Evolutionary conservation across 2,113 vertebrate species (phyloP), one percentile per base, ranked within the genome.

Genomic region (Mus pahari): DNA sequence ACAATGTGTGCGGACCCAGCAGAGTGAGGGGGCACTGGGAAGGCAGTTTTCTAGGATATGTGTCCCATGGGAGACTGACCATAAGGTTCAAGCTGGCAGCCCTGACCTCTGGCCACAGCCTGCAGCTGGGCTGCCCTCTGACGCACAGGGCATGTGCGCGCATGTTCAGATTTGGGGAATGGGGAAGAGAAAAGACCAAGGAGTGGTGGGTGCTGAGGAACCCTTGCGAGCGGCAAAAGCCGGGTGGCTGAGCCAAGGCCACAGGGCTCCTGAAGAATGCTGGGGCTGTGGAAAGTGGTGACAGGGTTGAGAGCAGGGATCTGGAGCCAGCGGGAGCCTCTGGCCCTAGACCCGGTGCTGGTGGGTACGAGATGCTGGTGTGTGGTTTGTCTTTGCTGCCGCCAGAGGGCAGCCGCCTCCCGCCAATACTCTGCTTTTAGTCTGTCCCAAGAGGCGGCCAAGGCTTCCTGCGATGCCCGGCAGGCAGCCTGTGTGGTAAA

Each of bases 341-440:
- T 16, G 1, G 36, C 3, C n/a, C 55, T 4, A 73, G 31, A 7
- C 3, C 39, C 71, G 0, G 0, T 0, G 5, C 64, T 0, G 7
- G n/a, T 39, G 31, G 53, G 68, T 60, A 48, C 19, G 42, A 19
- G 53, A 33, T 33, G 19, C 14, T 55, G 22, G 71, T 3, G 7
- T 94, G 94, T 26, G 4, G 24, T 83, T 94, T 42, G 66, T 11
- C 53, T 48, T 58, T 64, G 4, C 16, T 33, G 84, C 93, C 97
- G 0, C 92, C 88, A 97, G 97, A 96, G 97, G 97, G 97, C 95
- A 96, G 90, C 68, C 62, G 0, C 66, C 42, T 78, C 60, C 94
- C 90, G 66, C 88, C 45, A 75, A 97, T 58, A 28, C 48, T 91
- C 33, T 0, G 28, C 12, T 58, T 78, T 70, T 24, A 1, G 28